Conservation (phyloP, 2,113 vertebrate genomes). For the Paralichthys olivaceus region DNA sequence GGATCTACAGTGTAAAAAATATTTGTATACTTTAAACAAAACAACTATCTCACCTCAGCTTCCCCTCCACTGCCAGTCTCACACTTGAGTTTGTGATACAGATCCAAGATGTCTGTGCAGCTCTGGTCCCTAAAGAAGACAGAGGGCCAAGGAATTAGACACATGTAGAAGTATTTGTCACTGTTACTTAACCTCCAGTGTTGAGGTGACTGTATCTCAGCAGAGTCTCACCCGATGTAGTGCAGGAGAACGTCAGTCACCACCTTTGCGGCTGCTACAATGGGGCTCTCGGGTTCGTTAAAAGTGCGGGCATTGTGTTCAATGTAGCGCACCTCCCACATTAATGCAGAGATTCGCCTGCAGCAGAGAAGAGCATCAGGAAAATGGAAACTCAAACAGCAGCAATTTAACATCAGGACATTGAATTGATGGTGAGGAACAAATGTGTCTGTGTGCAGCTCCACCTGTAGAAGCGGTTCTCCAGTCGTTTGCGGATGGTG, state of each 20-base stretch:
- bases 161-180: neutral
- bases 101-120: slow-evolving; percentile 92
- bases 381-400: neutral
- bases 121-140: slow-evolving; percentile 91
- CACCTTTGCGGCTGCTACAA: slow-evolving; percentile 95
- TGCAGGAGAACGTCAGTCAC: slow-evolving; percentile 94
- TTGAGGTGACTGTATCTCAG: neutral
- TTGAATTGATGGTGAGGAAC: neutral
- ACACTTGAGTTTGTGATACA: slow-evolving; percentile 90
- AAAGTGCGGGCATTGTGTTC: slow-evolving; percentile 98
- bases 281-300: slow-evolving; percentile 97
- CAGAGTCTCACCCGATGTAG: slow-evolving; percentile 89
- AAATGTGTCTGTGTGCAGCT: slow-evolving; percentile 1
- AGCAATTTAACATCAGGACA: neutral
- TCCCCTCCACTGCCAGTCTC: slow-evolving; percentile 88
- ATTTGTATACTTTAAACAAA: neutral
- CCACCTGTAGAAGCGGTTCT: slow-evolving; percentile 96
- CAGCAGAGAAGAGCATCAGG: slow-evolving; percentile 21
- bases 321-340: slow-evolving; percentile 99
- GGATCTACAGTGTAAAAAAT: neutral
- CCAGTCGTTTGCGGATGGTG: slow-evolving; percentile 91
- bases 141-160: neutral
- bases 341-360: slow-evolving; percentile 97
- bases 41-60: slow-evolving; percentile 76
- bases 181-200: neutral